Percentiles rank a stretch among this genome's conserved stretches.
These are phyloP conservation scores for Quadriops clusia DNA, from an alignment of 2,888 invertebrate genomes.

Conservation along the genomic window DNA sequence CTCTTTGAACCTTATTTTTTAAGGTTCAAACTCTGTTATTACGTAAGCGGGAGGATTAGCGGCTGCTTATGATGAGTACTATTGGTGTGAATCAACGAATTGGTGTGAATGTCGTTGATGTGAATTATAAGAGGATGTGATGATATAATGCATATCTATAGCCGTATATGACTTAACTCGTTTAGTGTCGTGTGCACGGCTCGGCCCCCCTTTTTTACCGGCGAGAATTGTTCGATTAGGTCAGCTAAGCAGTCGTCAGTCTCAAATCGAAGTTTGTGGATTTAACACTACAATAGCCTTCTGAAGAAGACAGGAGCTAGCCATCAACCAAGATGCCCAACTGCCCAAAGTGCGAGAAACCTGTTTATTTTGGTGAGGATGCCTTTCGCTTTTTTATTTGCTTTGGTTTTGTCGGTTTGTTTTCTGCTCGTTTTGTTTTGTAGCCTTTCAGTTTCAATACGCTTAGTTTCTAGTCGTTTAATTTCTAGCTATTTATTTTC, in stretches of 20 bases:
- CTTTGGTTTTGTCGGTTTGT: too few relatives aligned
- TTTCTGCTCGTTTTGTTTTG: too few relatives aligned
- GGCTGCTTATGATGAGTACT: not conserved
- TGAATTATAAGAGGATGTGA: not conserved
- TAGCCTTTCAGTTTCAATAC: too few relatives aligned
- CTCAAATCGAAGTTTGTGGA: not conserved
- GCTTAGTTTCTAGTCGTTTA: too few relatives aligned
- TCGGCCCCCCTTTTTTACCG: constrained; percentile 7
- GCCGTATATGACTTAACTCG: constrained; percentile 3
- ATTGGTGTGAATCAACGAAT: not conserved
- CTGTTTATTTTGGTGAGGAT: constrained; percentile 49
- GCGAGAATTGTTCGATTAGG: not conserved
- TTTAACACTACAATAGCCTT: not conserved
- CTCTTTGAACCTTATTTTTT: too few relatives aligned
- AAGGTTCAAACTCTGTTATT: too few relatives aligned
- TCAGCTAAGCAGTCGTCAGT: not conserved
- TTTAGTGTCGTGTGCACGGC: constrained; percentile 11
- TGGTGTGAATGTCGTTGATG: not conserved
- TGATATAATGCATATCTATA: constrained; percentile 2
- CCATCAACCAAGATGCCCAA: constrained; percentile 38
- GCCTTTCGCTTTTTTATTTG: too few relatives aligned
- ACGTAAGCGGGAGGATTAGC: too few relatives aligned
- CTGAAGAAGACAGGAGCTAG: not conserved
- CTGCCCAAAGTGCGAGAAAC: constrained; percentile 48
- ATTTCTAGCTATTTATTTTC: too few relatives aligned